Base-by-base conservation (phyloP, 1,140 invertebrate genomes). In the Heliconius melpomene region DNA sequence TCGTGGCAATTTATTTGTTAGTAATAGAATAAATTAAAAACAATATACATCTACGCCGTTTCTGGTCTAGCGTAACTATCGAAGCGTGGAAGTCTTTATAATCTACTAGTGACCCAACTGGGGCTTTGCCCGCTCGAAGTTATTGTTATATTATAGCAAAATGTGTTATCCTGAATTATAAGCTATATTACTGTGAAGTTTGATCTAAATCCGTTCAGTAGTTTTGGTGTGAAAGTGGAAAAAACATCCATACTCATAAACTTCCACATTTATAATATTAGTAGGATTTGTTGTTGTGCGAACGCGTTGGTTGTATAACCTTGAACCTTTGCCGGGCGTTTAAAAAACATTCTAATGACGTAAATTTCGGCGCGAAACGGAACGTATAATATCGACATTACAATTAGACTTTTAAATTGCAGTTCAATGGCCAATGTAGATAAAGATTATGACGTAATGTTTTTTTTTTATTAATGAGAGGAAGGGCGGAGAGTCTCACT, bases 301-400 rank as follows among this genome's bases (percentile, higher is more conserved):
- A 66, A 66, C 16, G n/a, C 8, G 23, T 13, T 29, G 60, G 60
- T 26, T 66, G 60, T 66, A 26, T 71, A 20, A 77, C 75, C 75
- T 71, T 77, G 75, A 77, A 77, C 38, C 75, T 70, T 26, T 77
- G 26, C 54, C 74, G 74, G 40, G 7, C 75, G 75, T 66, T 36
- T 23, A 54, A 77, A 76, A 77, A 77, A 70, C 16, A 71, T 66
- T 74, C 60, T n/a, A 16, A 20, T 77, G 60, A 77, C 38, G 75
- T 77, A 70, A 77, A 77, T 66, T 66, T 66, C 60, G 57, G 57
- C 75, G 75, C 75, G 57, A 77, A 50, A 38, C 60, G 60, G 11
- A 66, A 66, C 60, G 60, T 13, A 66, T 29, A 66, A 16, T 57
- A 66, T 57, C 57, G 57, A 57, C 75, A 76, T 76, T 76, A 40